These are phyloP conservation scores for Pachyseris speciosa DNA, from an alignment of 64 coral and sea anemone species.

Conservation along the genomic window DNA sequence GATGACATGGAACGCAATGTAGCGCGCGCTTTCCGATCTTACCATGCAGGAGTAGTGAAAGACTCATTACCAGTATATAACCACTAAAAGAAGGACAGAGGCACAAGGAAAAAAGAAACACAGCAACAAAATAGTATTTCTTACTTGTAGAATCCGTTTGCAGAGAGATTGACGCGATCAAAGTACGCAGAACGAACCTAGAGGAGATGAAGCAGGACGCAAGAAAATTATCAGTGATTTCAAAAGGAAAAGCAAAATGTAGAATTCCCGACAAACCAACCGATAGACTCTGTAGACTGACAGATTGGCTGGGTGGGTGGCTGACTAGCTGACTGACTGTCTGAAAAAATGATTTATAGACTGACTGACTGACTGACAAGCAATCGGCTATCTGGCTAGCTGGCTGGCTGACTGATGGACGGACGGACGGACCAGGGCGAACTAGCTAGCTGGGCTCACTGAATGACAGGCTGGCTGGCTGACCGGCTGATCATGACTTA, in stretches of 20 bases:
- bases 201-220: neutral
- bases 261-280: neutral
- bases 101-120: neutral
- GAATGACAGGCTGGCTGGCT: neutral
- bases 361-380: neutral
- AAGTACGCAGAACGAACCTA: conserved; percentile 47
- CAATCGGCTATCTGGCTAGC: too few relatives aligned
- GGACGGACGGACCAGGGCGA: neutral
- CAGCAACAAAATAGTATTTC: neutral
- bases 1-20: too few relatives aligned
- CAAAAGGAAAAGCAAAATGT: neutral
- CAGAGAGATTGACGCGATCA: conserved; percentile 67
- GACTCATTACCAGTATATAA: neutral
- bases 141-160: conserved; percentile 70
- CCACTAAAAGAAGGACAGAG: neutral
- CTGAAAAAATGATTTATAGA: neutral
- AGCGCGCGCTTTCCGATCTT: too few relatives aligned
- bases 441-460: neutral
- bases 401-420: neutral
- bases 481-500: too few relatives aligned
- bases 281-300: neutral
- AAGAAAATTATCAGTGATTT: neutral
- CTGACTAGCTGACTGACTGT: too few relatives aligned
- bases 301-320: neutral
- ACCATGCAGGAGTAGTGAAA: too few relatives aligned